Base-by-base conservation (phyloP, 2,888 invertebrate species). In the Microplitis manilae region DNA sequence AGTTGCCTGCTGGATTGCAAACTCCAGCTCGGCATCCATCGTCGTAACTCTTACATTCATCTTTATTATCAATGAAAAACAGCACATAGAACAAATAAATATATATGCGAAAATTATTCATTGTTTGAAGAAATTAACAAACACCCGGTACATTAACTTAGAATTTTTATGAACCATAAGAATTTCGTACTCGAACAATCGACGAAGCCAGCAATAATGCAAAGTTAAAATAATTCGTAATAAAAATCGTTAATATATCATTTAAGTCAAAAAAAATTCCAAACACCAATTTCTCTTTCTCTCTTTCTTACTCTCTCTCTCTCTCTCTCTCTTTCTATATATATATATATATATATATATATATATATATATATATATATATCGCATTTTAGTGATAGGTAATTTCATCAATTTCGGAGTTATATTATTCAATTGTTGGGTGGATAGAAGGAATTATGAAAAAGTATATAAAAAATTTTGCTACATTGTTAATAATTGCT, bases 21-120 rank as follows among this genome's bases (percentile, higher is more conserved):
- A 99, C 94, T 99, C 99, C 95, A 99, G 94, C 94, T 99, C 99
- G 91, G 99, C 99, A 93, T 99, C 99, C 98, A 99, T 99, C 90
- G 99, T 99, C 91, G 98, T 98, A 93, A 99, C 99, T 92, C 99
- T 96, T 90, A 99, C 99, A 94, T 99, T 99, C 94, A 99, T 96
- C 97, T 82, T 79, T 60, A 50, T 69, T 73, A 75, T 40, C 59
- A 15, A 41, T 15, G 6, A 62, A 20, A 17, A 7, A 38, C 13
- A 15, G 15, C 17, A 62, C 65, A 70, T 76, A 64, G 38, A 71
- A 71, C 62, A 70, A 2, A 76, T 17, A 50, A 67, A 15, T 15
- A n/a, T 62, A 62, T 1, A 76, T 79, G 83, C 9, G 8, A 67
- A 75, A 75, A 75, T 68, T 9, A 78, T 62, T 17, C 50, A 8